Evolutionary conservation across 1,140 invertebrate genomes (phyloP), one percentile per base, ranked within the genome.

Genomic region (Temnothorax nylanderi): DNA sequence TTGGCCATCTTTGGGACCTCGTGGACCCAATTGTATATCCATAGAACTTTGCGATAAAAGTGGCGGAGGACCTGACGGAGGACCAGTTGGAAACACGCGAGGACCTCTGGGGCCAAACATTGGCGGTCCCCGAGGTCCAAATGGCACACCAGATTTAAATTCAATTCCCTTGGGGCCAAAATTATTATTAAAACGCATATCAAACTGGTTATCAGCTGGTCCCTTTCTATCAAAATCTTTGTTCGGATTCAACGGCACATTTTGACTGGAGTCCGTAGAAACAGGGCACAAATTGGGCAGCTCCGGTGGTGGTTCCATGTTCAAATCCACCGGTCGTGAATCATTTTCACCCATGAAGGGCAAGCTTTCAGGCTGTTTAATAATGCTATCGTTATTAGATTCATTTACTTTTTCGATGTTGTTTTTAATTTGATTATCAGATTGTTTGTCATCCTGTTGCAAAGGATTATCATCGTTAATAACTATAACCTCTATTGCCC

Each of bases 311-410:
- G 94, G 94, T 87, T 95, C 93, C 92, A 95, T 93, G 60, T 95
- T 95, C 10, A 95, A 87, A 80, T 95, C 94, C 69, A 94, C 93
- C 10, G 94, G 94, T 78, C 92, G 94, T 4, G 93, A 92, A 91
- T 95, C 94, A 71, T 95, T 94, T 60, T 93, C 93, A 5, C 93
- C 94, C 94, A 95, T 94, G 44, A 95, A 95, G 0, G 94, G 94
- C 11, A 95, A 82, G 16, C 88, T 92, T 51, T 95, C 93, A 2
- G 90, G 18, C 58, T 93, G 90, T 74, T 91, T 90, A 3, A 21
- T 47, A 44, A 51, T 41, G 16, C 78, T 67, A 11, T 87, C 78
- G 2, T 56, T 32, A 47, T 3, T 65, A 11, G 49, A 54, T 69
- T 85, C 58, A 67, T 87, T 44, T n/a, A 60, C 75, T 16, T 56